Evolutionary conservation across 2,888 invertebrate species (phyloP).

Genomic region (Sinelater perroti): DNA sequence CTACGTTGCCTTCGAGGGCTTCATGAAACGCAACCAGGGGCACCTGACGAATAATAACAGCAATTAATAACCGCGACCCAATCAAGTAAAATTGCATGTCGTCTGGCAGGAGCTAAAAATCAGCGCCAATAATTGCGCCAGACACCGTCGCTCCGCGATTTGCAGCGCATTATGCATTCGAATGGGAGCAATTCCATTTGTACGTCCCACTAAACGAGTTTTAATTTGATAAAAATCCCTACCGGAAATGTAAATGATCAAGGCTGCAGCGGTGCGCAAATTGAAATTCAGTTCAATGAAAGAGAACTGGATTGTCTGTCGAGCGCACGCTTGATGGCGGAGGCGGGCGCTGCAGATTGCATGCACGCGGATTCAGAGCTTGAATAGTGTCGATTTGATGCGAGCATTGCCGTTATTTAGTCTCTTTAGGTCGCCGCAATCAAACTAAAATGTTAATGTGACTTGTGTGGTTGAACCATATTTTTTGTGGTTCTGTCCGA

Average conservation of each 20-base stretch:
- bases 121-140: constrained; percentile 10
- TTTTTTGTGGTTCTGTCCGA: too few relatives aligned
- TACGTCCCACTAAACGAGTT: constrained; percentile 23
- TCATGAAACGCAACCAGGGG: too few relatives aligned
- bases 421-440: too few relatives aligned
- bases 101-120: constrained; percentile 16
- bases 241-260: constrained; percentile 36
- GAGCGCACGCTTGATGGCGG: too few relatives aligned
- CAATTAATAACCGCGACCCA: not conserved
- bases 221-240: constrained; percentile 26
- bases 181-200: constrained; percentile 9
- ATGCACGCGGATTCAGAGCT: too few relatives aligned
- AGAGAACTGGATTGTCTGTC: constrained; percentile 5
- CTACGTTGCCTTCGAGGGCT: too few relatives aligned
- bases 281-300: constrained; percentile 33
- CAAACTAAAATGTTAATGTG: too few relatives aligned
- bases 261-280: constrained; percentile 22
- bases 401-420: too few relatives aligned
- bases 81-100: constrained; percentile 15
- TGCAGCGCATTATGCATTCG: constrained; percentile 3
- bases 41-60: too few relatives aligned
- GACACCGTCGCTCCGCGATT: constrained; percentile 4
- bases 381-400: too few relatives aligned
- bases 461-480: too few relatives aligned
- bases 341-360: too few relatives aligned